phyloP scores from a whole-genome alignment of 2,113 vertebrate species.

The Cottus gobio region DNA sequence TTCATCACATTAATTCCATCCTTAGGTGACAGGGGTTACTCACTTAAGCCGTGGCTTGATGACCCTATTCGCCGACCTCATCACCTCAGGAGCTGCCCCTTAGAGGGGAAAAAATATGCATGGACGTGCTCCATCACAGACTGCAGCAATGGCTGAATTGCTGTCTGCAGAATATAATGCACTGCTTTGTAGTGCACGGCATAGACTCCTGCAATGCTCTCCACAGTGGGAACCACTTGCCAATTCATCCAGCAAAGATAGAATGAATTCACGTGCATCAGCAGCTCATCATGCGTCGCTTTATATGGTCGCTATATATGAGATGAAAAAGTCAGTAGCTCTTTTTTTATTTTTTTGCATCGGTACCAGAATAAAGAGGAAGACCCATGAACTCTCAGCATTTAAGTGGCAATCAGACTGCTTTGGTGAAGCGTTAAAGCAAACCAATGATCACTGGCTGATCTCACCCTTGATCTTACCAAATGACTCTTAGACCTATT shows the following conservation, averaged over 20 bases:
- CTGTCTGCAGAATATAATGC: constrained; percentile 13
- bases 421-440: constrained; percentile 46
- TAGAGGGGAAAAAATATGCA: constrained; percentile 8
- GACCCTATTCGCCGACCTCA: constrained; percentile 35
- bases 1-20: constrained; percentile 49
- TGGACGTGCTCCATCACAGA: constrained; percentile 25
- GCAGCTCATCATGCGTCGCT: constrained; percentile 30
- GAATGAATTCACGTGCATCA: constrained; percentile 45
- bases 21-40: constrained; percentile 29
- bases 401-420: constrained; percentile 62
- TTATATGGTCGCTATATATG: constrained; percentile 35
- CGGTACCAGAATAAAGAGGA: constrained; percentile 7
- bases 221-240: constrained; percentile 35
- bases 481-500: constrained; percentile 48
- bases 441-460: constrained; percentile 54
- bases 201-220: constrained; percentile 28
- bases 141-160: constrained; percentile 7
- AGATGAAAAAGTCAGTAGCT: constrained; percentile 28
- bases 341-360: constrained; percentile 4
- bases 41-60: constrained; percentile 26
- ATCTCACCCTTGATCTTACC: constrained; percentile 55
- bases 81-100: constrained; percentile 52
- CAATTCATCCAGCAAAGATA: constrained; percentile 48
- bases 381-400: constrained; percentile 16
- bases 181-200: constrained; percentile 16